phyloP scores from a whole-genome alignment of 2,797 vertebrate genomes.

The Monodelphis domestica region DNA sequence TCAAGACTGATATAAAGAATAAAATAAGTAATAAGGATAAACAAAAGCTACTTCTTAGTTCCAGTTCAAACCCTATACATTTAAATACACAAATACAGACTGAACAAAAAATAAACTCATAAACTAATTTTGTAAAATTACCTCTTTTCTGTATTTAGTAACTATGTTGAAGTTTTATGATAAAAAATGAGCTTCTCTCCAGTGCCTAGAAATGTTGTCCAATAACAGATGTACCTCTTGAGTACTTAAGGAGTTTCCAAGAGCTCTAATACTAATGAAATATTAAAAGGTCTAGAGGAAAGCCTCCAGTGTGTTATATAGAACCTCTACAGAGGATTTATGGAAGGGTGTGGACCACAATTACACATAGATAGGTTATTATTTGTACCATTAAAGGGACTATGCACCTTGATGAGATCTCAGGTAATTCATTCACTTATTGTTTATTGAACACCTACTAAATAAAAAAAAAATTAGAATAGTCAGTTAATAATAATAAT shows the following conservation, averaged over 20 bases:
- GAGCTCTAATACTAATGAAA: not conserved
- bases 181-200: not conserved
- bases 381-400: not conserved
- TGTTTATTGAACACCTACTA: not conserved
- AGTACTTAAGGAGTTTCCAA: not conserved
- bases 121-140: not conserved
- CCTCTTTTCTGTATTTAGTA: not conserved
- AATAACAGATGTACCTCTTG: not conserved
- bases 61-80: not conserved
- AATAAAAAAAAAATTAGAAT: not conserved
- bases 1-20: not conserved
- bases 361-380: not conserved
- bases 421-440: not conserved
- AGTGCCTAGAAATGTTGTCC: not conserved
- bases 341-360: not conserved
- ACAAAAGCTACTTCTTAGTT: not conserved
- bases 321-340: not conserved
- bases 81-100: not conserved
- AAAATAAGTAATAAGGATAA: not conserved
- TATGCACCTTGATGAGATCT: not conserved
- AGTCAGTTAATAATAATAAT: not conserved
- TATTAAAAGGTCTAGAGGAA: not conserved
- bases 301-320: not conserved
- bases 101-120: not conserved
- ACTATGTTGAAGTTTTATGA: not conserved